phyloP scores from a whole-genome alignment of 2,797 vertebrate species.

The Epinephelus malabaricus region DNA sequence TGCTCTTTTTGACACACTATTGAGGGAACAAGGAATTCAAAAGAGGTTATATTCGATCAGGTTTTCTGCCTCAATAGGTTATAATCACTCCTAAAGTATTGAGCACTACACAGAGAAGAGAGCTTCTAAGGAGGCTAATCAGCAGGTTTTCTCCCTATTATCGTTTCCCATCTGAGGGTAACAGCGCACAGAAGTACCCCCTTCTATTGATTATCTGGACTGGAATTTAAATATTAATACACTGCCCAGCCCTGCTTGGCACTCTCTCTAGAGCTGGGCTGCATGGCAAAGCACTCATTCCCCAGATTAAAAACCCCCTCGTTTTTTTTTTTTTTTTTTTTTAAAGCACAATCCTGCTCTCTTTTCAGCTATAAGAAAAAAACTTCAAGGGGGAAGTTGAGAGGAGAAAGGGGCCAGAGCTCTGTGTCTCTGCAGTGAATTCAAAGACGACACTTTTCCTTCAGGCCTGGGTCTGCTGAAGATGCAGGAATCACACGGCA shows the following conservation, averaged over 20 bases:
- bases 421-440: slow-evolving; percentile 77
- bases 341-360: slow-evolving; percentile 84
- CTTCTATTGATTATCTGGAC: slow-evolving; percentile 90
- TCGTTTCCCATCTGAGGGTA: slow-evolving; percentile 91
- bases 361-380: slow-evolving; percentile 83
- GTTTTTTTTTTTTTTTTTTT: slow-evolving; percentile 57
- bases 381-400: slow-evolving; percentile 86
- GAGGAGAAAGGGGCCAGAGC: slow-evolving; percentile 78
- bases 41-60: slow-evolving; percentile 99
- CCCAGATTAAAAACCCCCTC: slow-evolving; percentile 87
- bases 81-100: slow-evolving; percentile 98
- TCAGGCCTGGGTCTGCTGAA: slow-evolving; percentile 78
- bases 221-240: slow-evolving; percentile 93
- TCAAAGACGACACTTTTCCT: slow-evolving; percentile 83
- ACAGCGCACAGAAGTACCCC: slow-evolving; percentile 88
- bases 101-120: slow-evolving; percentile 94
- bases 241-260: slow-evolving; percentile 84
- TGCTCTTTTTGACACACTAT: slow-evolving; percentile 99
- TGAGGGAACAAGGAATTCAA: slow-evolving; percentile 99
- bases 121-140: slow-evolving; percentile 95
- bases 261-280: slow-evolving; percentile 85
- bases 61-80: slow-evolving; percentile 99
- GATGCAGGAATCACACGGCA: slow-evolving; percentile 77
- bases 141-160: slow-evolving; percentile 95
- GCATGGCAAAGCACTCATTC: slow-evolving; percentile 90